Conservation (phyloP, 2,797 vertebrate species). For the Pterois miles region DNA sequence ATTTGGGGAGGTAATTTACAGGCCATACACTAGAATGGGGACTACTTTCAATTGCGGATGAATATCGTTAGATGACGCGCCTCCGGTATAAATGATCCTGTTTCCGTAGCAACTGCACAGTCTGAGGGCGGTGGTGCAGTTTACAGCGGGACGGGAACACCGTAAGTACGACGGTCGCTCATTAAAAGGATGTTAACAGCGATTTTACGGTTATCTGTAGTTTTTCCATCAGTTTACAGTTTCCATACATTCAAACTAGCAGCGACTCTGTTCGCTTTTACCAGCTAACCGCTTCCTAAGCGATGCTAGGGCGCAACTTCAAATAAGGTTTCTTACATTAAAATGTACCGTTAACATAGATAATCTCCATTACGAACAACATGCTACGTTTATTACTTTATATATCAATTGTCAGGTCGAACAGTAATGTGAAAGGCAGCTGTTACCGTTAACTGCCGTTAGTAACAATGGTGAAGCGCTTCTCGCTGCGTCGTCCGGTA, state of each 20-base stretch:
- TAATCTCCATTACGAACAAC: neutral
- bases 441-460: neutral
- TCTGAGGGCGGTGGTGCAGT: neutral
- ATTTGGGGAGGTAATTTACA: neutral
- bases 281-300: neutral
- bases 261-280: neutral
- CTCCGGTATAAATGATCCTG: neutral
- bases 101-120: conserved; percentile 1
- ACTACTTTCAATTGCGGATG: conserved; percentile 35
- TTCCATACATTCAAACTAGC: neutral
- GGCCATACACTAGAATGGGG: neutral
- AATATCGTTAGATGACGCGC: conserved; percentile 3
- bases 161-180: conserved; percentile 9
- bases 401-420: rapidly evolving
- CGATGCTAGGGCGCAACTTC: neutral
- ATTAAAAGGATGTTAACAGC: neutral
- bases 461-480: neutral
- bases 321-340: neutral
- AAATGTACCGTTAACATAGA: neutral
- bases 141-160: rapidly evolving
- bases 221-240: neutral
- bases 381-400: neutral
- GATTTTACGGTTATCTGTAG: neutral
- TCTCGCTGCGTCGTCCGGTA: conserved; percentile 25
- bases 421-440: neutral